Base-by-base conservation (phyloP, 2,113 vertebrate species). In the Hiodon tergisus region DNA sequence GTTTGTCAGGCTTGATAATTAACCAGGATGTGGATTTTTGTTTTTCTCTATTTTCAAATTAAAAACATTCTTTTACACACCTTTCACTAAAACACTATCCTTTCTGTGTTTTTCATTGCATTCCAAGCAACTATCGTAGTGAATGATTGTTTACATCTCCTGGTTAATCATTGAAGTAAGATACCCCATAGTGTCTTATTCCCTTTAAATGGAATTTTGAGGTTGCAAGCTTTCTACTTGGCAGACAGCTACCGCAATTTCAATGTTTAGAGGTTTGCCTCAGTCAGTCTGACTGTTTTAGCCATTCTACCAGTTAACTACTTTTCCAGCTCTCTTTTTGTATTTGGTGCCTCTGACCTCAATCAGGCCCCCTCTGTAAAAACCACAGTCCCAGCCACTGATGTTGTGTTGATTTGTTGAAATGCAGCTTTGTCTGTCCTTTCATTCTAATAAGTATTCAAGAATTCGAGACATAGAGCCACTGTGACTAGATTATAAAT, bases 111-210 rank as follows among this genome's bases (percentile, higher is more conserved):
- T 67, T 6, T 47, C 46, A 47, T 47, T 67, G 17, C 17, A 14
- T 67, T 67, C 47, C 66, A 66, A 67, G 57, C 31, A 31, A 17
- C 17, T 52, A 55, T 74, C 13, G 8, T 6, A 13, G 11, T 54
- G 51, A 53, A 50, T 52, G 48, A 72, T 46, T 14, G 59, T 16
- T 14, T 59, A 55, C 53, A 48, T 72, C n/a, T 60, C 13, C 3
- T 55, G 59, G 75, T 76, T 69, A 71, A 76, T 76, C 48, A 72
- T 77, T 72, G 54, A 67, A 53, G 61, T 66, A 57, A 53, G 59
- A 62, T 72, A 54, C 61, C 50, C 72, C 53, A 60, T n/a, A 46
- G 68, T 52, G 68, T 65, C 50, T 54, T 53, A 52, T 59, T 77
- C 62, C 69, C 52, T 72, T 11, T 6, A 57, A 17, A 51, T 17